These are phyloP conservation scores for Rhinogobius similis DNA, from an alignment of 2,113 vertebrate species.

Conservation along the genomic window DNA sequence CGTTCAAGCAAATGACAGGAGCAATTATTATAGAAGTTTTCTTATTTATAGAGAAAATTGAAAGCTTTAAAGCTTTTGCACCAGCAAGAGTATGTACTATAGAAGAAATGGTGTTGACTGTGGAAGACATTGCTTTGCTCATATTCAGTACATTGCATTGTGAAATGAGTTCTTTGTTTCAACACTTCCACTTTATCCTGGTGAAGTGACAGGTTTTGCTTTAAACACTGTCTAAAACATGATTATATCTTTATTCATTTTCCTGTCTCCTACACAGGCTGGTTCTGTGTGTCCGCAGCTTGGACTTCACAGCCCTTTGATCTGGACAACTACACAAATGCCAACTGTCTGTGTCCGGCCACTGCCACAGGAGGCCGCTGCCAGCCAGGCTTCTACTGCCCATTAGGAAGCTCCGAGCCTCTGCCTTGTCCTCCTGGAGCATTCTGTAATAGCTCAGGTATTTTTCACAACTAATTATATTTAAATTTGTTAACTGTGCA, in stretches of 20 bases:
- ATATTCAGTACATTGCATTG: neutral
- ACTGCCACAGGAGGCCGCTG: slow-evolving; percentile 90
- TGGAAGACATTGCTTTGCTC: neutral
- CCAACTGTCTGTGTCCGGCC: slow-evolving; percentile 92
- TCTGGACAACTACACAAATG: slow-evolving; percentile 92
- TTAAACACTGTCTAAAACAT: neutral
- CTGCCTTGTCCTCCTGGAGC: slow-evolving; percentile 79
- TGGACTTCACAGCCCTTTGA: slow-evolving; percentile 92
- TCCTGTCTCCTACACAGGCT: slow-evolving; percentile 74
- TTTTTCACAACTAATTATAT: neutral
- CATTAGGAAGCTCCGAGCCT: slow-evolving; percentile 85
- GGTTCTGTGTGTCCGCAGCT: slow-evolving; percentile 92
- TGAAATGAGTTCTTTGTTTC: neutral
- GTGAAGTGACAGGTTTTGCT: neutral
- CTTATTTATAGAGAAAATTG: too few species aligned
- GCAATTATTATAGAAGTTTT: too few species aligned
- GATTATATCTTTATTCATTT: slow-evolving; percentile 1
- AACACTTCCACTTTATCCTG: neutral
- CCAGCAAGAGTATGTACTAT: neutral
- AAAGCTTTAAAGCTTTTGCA: neutral
- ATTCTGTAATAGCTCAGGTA: slow-evolving; percentile 88
- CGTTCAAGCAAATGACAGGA: too few species aligned
- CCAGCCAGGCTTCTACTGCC: slow-evolving; percentile 85
- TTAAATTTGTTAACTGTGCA: neutral
- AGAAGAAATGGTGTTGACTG: too few species aligned